Evolutionary conservation across 2,888 invertebrate genomes (phyloP).

Genomic region (Nymphalis polychloros): DNA sequence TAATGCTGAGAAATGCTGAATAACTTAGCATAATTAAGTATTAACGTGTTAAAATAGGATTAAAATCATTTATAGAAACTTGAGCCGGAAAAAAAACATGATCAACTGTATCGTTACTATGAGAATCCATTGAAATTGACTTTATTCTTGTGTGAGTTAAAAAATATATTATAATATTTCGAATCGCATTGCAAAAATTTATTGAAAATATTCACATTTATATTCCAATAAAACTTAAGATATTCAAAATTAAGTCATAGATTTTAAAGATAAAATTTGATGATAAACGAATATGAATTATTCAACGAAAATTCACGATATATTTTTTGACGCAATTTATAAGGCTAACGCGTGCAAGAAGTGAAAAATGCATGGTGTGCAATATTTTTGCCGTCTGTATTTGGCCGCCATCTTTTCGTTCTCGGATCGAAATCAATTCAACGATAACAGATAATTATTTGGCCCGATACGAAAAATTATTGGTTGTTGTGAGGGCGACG

Average conservation of each 20-base stretch:
- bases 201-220: too few relatives aligned
- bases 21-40: conserved; percentile 52
- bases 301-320: conserved; percentile 23
- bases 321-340: conserved; percentile 35
- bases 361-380: conserved; percentile 31
- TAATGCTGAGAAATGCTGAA: conserved; percentile 58
- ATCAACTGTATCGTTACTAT: background rate
- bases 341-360: conserved; percentile 32
- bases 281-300: conserved; percentile 27
- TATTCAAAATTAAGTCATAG: conserved; percentile 28
- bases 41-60: conserved; percentile 60
- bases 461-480: conserved; percentile 72
- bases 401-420: conserved; percentile 66
- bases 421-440: conserved; percentile 63
- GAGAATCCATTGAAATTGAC: background rate
- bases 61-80: conserved; percentile 41
- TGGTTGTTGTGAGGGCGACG: conserved; percentile 57
- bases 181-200: too few relatives aligned
- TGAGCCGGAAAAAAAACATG: conserved; percentile 4
- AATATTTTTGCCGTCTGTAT: conserved; percentile 56
- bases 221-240: background rate
- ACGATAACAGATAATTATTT: conserved; percentile 77
- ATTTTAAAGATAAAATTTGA: conserved; percentile 24
- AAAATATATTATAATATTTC: too few relatives aligned
- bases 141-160: too few relatives aligned